Evolutionary conservation across 2,797 vertebrate species (phyloP), one percentile per base, ranked within the genome.

Genomic region (Cossypha niveicapilla): DNA sequence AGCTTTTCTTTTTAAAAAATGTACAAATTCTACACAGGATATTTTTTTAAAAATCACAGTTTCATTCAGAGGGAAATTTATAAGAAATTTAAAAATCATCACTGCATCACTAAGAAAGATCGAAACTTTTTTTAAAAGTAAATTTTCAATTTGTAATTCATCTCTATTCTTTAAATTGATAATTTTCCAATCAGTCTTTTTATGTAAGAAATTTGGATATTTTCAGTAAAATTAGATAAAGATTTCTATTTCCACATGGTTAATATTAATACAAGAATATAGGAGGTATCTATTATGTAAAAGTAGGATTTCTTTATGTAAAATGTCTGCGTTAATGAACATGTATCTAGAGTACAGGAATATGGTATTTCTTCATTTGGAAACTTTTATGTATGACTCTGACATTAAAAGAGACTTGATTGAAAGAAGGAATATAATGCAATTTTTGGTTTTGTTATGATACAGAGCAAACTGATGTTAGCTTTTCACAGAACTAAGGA

Each of bases 31-130:
- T 48, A 23, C 27, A 17, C 8, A 62, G 24, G 22, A 28, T 54
- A 37, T 60, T 15, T 90, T 91, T 84, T 92, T 34, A 91, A 41
- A 85, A 79, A 73, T 58, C 84, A 78, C 61, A 35, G 7, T 78
- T 94, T 88, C 92, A 4, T 92, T 90, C 86, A 86, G 81, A 93
- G 63, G 42, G 62, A 67, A 28, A 32, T 95, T 84, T 71, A 53
- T 87, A 61, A 88, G 34, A 77, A 76, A 77, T 81, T 48, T 82
- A 72, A 47, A 91, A 93, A 53, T 65, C 13, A 50, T 39, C 15
- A 24, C 37, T 67, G 11, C 19, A 35, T 77, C 32, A 12, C 23
- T 41, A 41, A 41, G 41, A 74, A 78, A 63, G 11, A 50, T 28
- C 7, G 44, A 76, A 44, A 50, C 4, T 6, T 57, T 30, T 28